Evolutionary conservation across 1,140 invertebrate species (phyloP).

Genomic region (Hylaeus anthracinus): DNA sequence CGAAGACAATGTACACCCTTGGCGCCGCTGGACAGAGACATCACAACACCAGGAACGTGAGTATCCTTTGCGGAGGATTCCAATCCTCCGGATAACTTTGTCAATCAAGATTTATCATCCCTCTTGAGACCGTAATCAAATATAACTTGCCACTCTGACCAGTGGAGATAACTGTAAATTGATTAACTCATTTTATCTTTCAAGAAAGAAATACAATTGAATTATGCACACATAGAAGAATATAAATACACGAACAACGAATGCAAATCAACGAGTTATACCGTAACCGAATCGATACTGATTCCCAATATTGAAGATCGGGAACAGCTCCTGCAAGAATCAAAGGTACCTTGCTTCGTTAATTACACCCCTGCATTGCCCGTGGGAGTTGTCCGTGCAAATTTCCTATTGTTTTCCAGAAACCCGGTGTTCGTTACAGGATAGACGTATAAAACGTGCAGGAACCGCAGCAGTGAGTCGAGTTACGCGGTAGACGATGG

Average conservation of each 20-base stretch:
- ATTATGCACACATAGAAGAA: too few species aligned
- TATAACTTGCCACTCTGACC: background rate
- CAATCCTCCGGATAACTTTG: conserved; percentile 56
- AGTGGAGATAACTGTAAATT: too few species aligned
- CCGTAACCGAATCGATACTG: too few species aligned
- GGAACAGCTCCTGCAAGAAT: too few species aligned
- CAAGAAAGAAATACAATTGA: too few species aligned
- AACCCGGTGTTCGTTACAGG: conserved; percentile 33
- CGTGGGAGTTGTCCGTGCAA: background rate
- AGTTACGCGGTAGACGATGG: conserved; percentile 73
- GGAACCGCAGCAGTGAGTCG: conserved; percentile 50
- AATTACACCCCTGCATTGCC: background rate
- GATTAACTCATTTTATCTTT: too few species aligned
- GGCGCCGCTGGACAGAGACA: conserved; percentile 62
- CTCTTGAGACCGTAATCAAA: conserved; percentile 26
- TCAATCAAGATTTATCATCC: conserved; percentile 71
- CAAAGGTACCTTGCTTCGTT: background rate
- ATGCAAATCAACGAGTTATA: too few species aligned
- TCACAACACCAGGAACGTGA: conserved; percentile 55
- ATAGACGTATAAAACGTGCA: conserved; percentile 52
- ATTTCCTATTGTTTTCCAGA: conserved; percentile 30
- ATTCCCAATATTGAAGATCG: too few species aligned
- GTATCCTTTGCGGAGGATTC: conserved; percentile 39
- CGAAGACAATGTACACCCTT: conserved; percentile 68
- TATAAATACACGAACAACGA: too few species aligned